Conservation (phyloP, 64 coral and sea anemone species). For the Dendrophyllia cribrosa region DNA sequence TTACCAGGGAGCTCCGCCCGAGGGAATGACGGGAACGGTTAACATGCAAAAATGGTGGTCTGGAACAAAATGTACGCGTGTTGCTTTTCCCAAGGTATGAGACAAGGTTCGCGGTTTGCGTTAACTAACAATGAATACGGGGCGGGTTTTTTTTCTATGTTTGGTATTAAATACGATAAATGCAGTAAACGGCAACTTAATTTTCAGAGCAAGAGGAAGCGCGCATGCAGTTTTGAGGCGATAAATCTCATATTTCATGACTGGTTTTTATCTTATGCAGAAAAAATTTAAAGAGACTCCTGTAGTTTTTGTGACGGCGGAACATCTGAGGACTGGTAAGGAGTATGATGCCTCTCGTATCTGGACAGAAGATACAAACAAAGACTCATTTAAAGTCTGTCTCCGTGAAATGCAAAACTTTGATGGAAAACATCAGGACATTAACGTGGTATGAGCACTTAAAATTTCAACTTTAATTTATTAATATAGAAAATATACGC, state of each 20-base stretch:
- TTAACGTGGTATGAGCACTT: constrained; percentile 51
- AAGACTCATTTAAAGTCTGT: constrained; percentile 59
- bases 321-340: constrained; percentile 12
- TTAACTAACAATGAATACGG: too few species aligned
- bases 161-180: too few species aligned
- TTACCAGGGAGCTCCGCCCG: constrained; percentile 48
- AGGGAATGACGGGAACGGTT: constrained; percentile 43
- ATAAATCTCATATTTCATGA: too few species aligned
- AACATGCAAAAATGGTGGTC: constrained; percentile 67
- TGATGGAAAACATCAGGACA: constrained; percentile 57
- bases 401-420: constrained; percentile 69
- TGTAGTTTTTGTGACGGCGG: constrained; percentile 50
- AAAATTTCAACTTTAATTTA: too few species aligned
- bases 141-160: too few species aligned
- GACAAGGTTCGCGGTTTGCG: not conserved
- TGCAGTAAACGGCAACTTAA: too few species aligned
- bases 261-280: not conserved
- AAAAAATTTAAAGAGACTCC: constrained; percentile 41
- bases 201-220: too few species aligned
- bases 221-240: too few species aligned
- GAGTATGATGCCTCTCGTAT: constrained; percentile 49
- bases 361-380: constrained; percentile 59
- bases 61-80: constrained; percentile 48
- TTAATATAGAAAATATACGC: too few species aligned
- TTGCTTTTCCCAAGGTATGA: constrained; percentile 35